Percentiles rank a stretch among this genome's conserved stretches.
phyloP scores from a whole-genome alignment of 2,888 invertebrate genomes.

The Rotaria macrura region DNA sequence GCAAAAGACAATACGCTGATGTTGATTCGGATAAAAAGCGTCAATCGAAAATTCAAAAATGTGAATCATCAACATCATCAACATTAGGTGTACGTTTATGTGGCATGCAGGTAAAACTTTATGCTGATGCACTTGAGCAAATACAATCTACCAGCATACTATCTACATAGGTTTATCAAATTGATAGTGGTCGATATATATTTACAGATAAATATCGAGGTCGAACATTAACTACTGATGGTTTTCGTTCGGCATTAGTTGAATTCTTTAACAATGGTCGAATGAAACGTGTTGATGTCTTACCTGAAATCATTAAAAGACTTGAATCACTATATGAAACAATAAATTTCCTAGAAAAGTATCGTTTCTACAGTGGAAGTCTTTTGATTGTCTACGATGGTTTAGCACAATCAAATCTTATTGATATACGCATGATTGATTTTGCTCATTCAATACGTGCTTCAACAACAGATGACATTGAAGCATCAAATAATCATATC shows the following conservation, averaged over 20 bases:
- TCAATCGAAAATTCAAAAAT: conserved; percentile 52
- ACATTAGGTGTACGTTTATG: conserved; percentile 54
- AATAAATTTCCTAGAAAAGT: conserved; percentile 50
- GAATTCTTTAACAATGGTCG: conserved; percentile 54
- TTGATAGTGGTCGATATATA: conserved; percentile 50
- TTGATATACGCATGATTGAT: conserved; percentile 51
- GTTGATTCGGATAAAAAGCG: conserved; percentile 53
- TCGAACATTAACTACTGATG: conserved; percentile 51
- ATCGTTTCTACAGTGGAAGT: conserved; percentile 56
- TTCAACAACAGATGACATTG: conserved; percentile 45
- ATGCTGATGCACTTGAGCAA: neutral
- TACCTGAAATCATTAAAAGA: conserved; percentile 49
- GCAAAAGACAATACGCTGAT: conserved; percentile 55
- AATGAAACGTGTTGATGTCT: conserved; percentile 45
- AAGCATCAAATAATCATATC: conserved; percentile 40
- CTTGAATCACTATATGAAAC: conserved; percentile 47
- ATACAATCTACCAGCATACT: neutral
- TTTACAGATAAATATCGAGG: conserved; percentile 56
- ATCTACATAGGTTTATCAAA: conserved; percentile 51
- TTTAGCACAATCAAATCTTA: conserved; percentile 34
- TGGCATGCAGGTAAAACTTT: conserved; percentile 50
- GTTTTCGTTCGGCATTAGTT: conserved; percentile 51
- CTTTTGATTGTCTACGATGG: conserved; percentile 56
- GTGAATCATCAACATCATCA: conserved; percentile 53
- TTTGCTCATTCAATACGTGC: conserved; percentile 49